Evolutionary conservation across 2,797 vertebrate species (phyloP), one percentile per base, ranked within the genome.

Genomic region (Enteromius argenteus): DNA sequence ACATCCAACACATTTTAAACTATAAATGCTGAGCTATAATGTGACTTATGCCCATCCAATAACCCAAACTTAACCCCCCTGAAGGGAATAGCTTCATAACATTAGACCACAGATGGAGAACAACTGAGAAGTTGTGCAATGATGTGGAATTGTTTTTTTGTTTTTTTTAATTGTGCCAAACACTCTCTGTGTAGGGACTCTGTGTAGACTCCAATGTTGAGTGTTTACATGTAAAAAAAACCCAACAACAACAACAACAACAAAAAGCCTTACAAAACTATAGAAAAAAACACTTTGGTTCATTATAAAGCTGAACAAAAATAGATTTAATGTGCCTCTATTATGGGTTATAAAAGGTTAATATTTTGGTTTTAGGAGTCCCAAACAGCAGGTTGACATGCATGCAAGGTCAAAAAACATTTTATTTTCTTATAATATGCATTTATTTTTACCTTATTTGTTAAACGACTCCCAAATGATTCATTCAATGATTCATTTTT

Each of bases 81-180:
- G 23, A 80, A 81, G 86, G 68, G 42, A 68, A 74, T 23, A 68
- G 27, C 71, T 56, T 60, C 51, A 51, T 19, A 35, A 80, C 66
- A 56, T 76, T 72, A 84, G 69, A 27, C 60, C 62, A 27, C 49
- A 74, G 39, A 51, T 66, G 42, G 71, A 30, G 37, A 27, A 42
- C 56, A 82, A 75, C 75, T 27, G 6, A 72, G 39, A 73, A 49
- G 5, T 77, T 86, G 79, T 37, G 71, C 56, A 87, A 81, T 74
- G 42, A 23, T 85, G 84, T 75, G 71, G 32, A 80, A 77, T 11
- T 66, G 3, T 32, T 11, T 19, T 19, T 21, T 62, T 14, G 1
- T 42, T 46, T 56, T 15, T 9, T 51, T 27, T 62, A 37, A 53
- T 49, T 68, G 30, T 73, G 66, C 35, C 73, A 81, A 27, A 44